phyloP scores from a whole-genome alignment of 1,140 invertebrate species.

The Nasonia longicornis region DNA sequence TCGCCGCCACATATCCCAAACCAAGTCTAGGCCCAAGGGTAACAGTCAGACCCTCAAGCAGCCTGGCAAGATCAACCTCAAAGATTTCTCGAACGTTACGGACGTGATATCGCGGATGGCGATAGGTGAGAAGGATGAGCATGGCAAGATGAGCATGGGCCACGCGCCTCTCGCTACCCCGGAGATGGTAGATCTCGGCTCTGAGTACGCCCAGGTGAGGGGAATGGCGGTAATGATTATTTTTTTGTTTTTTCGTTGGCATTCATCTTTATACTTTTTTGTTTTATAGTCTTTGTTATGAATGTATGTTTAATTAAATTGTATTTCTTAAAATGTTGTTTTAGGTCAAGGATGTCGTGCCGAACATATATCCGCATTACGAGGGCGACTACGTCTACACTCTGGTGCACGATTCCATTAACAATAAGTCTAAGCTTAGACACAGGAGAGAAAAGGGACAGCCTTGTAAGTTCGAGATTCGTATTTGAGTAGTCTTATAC shows the following conservation, averaged over 20 bases:
- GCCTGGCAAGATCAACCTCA: slow-evolving; percentile 90
- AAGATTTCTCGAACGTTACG: slow-evolving; percentile 88
- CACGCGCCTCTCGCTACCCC: slow-evolving; percentile 85
- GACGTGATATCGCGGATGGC: slow-evolving; percentile 87
- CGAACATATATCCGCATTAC: slow-evolving; percentile 71
- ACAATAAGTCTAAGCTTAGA: slow-evolving; percentile 73
- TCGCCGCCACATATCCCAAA: slow-evolving; percentile 74
- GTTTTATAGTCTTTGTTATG: not conserved
- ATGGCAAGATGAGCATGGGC: slow-evolving; percentile 70
- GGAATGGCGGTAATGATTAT: slow-evolving; percentile 67
- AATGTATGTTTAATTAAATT: not conserved
- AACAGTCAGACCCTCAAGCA: slow-evolving; percentile 88
- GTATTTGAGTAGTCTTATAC: not conserved
- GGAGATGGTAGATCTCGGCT: slow-evolving; percentile 81
- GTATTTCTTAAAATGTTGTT: slow-evolving; percentile 12
- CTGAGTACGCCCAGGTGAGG: slow-evolving; percentile 78
- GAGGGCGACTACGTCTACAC: slow-evolving; percentile 75
- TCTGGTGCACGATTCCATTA: slow-evolving; percentile 75
- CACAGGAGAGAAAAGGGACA: slow-evolving; percentile 76
- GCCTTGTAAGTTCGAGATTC: slow-evolving; percentile 69
- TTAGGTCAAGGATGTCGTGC: slow-evolving; percentile 76
- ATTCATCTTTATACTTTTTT: not conserved
- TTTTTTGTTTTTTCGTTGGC: not conserved
- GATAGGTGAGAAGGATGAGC: slow-evolving; percentile 73
- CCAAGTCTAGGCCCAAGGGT: slow-evolving; percentile 78